phyloP scores from a whole-genome alignment of 2,888 invertebrate genomes.

The Leptura quadrifasciata region DNA sequence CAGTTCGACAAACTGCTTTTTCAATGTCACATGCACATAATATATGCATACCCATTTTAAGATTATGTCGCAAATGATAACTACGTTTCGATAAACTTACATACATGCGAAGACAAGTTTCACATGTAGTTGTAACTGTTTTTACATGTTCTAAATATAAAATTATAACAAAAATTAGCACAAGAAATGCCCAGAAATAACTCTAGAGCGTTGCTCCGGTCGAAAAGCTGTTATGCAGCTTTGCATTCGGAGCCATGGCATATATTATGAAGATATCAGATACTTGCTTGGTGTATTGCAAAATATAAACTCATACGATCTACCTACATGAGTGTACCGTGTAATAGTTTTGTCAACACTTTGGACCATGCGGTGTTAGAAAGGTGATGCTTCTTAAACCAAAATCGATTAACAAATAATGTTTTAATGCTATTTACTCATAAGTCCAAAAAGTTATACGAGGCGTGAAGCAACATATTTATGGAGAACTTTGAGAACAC shows the following conservation, averaged over 20 bases:
- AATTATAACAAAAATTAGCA: slow-evolving; percentile 19
- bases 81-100: not conserved
- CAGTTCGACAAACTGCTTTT: slow-evolving; percentile 24
- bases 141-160: slow-evolving; percentile 16
- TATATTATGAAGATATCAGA: not conserved
- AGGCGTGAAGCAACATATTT: no score
- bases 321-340: no score
- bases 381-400: no score
- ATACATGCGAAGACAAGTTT: not conserved
- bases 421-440: no score
- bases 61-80: not conserved
- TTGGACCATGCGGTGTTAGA: no score
- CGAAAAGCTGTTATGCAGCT: slow-evolving; percentile 4
- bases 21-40: slow-evolving; percentile 20
- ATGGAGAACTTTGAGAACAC: no score
- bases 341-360: no score
- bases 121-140: slow-evolving; percentile 12
- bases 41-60: not conserved
- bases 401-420: no score
- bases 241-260: not conserved
- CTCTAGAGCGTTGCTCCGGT: slow-evolving; percentile 18
- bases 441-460: no score
- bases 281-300: not conserved
- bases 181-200: slow-evolving; percentile 19
- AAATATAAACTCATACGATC: not conserved